Percentiles rank a stretch among this genome's conserved stretches.
Conservation (phyloP, 2,888 invertebrate species). For the Hypselothyrea guttata region DNA sequence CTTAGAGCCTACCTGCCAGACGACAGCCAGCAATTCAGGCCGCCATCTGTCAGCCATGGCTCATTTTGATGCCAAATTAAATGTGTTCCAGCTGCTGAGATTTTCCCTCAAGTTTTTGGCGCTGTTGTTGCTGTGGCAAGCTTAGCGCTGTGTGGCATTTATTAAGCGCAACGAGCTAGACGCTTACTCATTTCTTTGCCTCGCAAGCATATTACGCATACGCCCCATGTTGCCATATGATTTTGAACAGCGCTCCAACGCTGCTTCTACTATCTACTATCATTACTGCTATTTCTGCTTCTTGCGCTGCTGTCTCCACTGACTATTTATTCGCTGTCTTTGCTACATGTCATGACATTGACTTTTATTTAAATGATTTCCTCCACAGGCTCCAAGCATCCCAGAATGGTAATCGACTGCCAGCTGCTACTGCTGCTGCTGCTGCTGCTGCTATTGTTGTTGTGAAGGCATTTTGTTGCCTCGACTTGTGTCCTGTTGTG, state of each 20-base stretch:
- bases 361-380: conserved; percentile 77
- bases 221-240: conserved; percentile 38
- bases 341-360: conserved; percentile 72
- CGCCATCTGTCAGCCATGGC: conserved; percentile 64
- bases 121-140: conserved; percentile 22
- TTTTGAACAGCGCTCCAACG: conserved; percentile 4
- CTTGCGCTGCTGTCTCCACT: conserved; percentile 8
- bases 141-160: conserved; percentile 51
- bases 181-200: conserved; percentile 15
- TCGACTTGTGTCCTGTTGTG: background rate
- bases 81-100: conserved; percentile 52
- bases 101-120: conserved; percentile 19
- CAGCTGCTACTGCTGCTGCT: conserved; percentile 33
- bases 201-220: conserved; percentile 61
- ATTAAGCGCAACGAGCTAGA: conserved; percentile 44
- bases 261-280: background rate
- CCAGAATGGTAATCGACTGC: conserved; percentile 65
- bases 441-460: conserved; percentile 18
- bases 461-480: background rate
- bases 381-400: conserved; percentile 17
- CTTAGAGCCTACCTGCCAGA: conserved; percentile 31
- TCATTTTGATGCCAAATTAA: conserved; percentile 70
- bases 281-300: background rate
- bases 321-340: conserved; percentile 72
- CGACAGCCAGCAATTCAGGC: background rate